Conservation (phyloP, 2,797 vertebrate genomes). For the Astyanax mexicanus region DNA sequence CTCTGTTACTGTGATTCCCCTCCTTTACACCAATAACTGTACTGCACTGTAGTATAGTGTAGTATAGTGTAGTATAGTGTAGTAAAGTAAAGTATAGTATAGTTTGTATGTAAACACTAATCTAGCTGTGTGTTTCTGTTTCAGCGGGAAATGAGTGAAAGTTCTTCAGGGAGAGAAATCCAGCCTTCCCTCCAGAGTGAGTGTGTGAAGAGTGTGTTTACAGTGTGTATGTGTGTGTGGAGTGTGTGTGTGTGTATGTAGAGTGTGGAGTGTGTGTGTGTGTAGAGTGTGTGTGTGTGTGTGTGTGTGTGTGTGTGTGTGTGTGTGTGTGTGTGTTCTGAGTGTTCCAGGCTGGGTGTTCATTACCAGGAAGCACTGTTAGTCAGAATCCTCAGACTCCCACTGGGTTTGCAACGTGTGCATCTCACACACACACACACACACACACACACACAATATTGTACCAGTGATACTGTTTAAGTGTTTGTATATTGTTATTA, state of each 20-base stretch:
- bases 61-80: too few relatives aligned
- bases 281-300: conserved; percentile 9
- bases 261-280: conserved; percentile 8
- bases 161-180: conserved; percentile 22
- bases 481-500: too few relatives aligned
- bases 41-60: too few relatives aligned
- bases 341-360: conserved; percentile 6
- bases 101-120: background rate
- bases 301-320: conserved; percentile 3
- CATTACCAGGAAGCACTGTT: conserved; percentile 49
- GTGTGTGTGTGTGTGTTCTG: too few relatives aligned
- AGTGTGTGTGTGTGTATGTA: conserved; percentile 9
- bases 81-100: too few relatives aligned
- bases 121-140: background rate
- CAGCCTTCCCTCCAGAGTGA: conserved; percentile 5
- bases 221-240: conserved; percentile 13
- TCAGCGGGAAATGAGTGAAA: conserved; percentile 7
- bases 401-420: conserved; percentile 39
- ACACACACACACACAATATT: too few relatives aligned
- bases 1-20: too few relatives aligned
- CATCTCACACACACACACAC: too few relatives aligned
- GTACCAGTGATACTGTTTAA: too few relatives aligned
- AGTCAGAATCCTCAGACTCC: conserved; percentile 40
- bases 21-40: too few relatives aligned
- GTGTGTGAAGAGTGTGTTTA: background rate